These are phyloP conservation scores for Selene dorsalis DNA, from an alignment of 2,797 vertebrate genomes.

Conservation along the genomic window DNA sequence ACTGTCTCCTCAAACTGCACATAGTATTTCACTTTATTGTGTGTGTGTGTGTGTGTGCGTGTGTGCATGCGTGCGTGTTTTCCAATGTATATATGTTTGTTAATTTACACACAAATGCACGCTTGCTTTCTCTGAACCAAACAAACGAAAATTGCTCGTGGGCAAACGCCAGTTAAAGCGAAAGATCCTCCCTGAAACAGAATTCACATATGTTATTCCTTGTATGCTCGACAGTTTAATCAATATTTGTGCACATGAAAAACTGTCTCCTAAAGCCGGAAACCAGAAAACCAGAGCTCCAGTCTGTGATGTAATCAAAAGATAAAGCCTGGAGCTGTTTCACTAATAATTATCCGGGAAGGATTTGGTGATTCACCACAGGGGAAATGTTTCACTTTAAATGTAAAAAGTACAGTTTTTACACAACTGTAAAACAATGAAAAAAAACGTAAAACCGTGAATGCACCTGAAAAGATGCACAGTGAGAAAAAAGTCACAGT, in stretches of 20 bases:
- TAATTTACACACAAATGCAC: constrained; percentile 13
- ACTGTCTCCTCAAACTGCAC: constrained; percentile 82
- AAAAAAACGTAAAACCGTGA: background rate
- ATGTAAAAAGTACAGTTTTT: constrained; percentile 23
- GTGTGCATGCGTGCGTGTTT: constrained; percentile 54
- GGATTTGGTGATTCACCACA: constrained; percentile 31
- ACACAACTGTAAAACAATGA: background rate
- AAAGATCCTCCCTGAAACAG: constrained; percentile 57
- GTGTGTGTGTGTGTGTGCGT: constrained; percentile 80
- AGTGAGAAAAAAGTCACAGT: background rate
- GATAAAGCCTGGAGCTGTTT: constrained; percentile 44
- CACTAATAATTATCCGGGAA: constrained; percentile 48
- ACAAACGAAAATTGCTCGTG: constrained; percentile 26
- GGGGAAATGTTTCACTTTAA: constrained; percentile 24
- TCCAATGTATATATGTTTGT: background rate
- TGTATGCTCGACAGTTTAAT: constrained; percentile 71
- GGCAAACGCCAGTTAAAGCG: constrained; percentile 49
- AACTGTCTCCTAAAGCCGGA: constrained; percentile 71
- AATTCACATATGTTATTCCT: constrained; percentile 69
- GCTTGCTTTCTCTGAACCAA: background rate
- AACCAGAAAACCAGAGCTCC: constrained; percentile 47
- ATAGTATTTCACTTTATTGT: constrained; percentile 83
- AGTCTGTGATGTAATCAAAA: constrained; percentile 74
- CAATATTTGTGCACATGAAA: constrained; percentile 76
- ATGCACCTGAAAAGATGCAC: background rate